A percentile compares a stretch with the other conserved stretches of the same genome.
phyloP scores from a whole-genome alignment of 2,113 vertebrate species.

The Tragelaphus scriptus region DNA sequence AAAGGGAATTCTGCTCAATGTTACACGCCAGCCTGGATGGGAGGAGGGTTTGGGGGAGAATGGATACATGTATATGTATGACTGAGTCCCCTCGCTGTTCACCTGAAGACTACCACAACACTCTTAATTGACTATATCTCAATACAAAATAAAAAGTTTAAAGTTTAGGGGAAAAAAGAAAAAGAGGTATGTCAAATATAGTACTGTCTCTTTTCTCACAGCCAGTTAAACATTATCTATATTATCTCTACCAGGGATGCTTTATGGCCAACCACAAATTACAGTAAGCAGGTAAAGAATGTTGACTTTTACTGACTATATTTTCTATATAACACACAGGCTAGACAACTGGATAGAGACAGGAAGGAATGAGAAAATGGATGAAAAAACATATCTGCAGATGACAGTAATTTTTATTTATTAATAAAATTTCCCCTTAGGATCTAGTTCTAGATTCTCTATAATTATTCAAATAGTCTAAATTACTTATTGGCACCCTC shows the following conservation, averaged over 20 bases:
- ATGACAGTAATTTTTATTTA: constrained; percentile 11
- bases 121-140: background rate
- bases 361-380: background rate
- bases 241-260: background rate
- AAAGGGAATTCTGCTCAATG: background rate
- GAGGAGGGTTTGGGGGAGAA: background rate
- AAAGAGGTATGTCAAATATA: background rate
- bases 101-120: background rate
- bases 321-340: constrained; percentile 4
- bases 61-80: background rate
- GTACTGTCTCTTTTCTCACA: background rate
- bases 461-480: background rate
- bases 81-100: background rate
- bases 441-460: background rate
- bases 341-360: background rate
- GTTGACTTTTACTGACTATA: constrained; percentile 21
- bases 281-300: background rate
- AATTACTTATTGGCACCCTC: background rate
- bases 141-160: background rate
- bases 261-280: constrained; percentile 45
- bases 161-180: background rate
- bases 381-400: background rate
- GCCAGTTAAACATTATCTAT: constrained; percentile 16
- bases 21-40: background rate
- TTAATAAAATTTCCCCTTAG: background rate